Evolutionary conservation across 1,140 invertebrate species (phyloP).

Genomic region (Euwallacea similis): DNA sequence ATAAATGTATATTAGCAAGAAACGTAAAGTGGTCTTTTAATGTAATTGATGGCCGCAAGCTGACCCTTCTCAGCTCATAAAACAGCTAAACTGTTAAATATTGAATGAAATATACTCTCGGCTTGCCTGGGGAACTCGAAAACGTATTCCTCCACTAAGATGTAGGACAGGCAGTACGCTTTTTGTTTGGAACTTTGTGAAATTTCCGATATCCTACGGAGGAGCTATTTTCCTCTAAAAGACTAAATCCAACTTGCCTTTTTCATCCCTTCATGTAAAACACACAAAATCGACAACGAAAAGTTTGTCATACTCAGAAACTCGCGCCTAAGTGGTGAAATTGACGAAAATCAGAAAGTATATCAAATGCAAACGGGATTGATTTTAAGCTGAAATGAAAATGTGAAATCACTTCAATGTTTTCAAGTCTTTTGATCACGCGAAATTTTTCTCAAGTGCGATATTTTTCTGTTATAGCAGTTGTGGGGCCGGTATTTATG

Average conservation of each 20-base stretch:
- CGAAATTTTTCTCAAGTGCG: background rate
- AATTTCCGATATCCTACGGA: too few relatives aligned
- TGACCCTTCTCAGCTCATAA: conserved; percentile 35
- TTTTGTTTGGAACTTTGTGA: background rate
- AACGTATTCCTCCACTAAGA: conserved; percentile 13
- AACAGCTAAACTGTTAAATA: conserved; percentile 32
- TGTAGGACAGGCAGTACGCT: background rate
- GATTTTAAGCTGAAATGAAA: too few relatives aligned
- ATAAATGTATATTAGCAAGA: conserved; percentile 34
- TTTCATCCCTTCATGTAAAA: too few relatives aligned
- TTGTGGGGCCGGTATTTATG: conserved; percentile 1
- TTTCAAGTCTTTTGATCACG: background rate
- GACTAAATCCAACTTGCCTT: too few relatives aligned
- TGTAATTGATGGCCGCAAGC: conserved; percentile 28
- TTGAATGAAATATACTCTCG: conserved; percentile 28
- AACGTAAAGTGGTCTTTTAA: conserved; percentile 32
- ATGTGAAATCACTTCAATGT: too few relatives aligned
- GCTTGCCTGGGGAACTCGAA: conserved; percentile 5
- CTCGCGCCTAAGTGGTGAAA: too few relatives aligned
- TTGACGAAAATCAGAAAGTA: too few relatives aligned
- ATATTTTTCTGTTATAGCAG: background rate
- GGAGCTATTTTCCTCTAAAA: too few relatives aligned
- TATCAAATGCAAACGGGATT: too few relatives aligned
- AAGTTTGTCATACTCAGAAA: too few relatives aligned
- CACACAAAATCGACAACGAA: too few relatives aligned